These are phyloP conservation scores for Geopemphigus sp. DNA, from an alignment of 1,140 invertebrate species.

Conservation along the genomic window DNA sequence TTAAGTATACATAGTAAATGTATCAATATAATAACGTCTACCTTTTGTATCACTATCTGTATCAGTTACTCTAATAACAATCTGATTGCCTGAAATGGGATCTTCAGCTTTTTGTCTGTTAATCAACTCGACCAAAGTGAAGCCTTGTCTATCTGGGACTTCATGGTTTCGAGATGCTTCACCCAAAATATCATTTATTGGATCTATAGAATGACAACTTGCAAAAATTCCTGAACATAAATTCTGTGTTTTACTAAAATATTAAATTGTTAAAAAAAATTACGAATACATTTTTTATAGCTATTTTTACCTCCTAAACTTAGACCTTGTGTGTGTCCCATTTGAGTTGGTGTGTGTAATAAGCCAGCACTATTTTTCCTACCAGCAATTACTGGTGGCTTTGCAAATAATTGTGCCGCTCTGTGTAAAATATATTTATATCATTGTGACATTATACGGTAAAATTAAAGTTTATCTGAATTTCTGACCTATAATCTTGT, in stretches of 20 bases:
- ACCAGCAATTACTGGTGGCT: constrained; percentile 40
- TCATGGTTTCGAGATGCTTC: constrained; percentile 17
- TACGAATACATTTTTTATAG: constrained; percentile 9
- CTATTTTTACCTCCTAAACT: constrained; percentile 55
- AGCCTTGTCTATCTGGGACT: constrained; percentile 14
- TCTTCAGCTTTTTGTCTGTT: constrained; percentile 38
- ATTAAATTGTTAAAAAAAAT: background rate
- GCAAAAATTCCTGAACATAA: constrained; percentile 36
- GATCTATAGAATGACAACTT: constrained; percentile 47
- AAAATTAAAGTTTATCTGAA: constrained; percentile 7
- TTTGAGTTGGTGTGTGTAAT: constrained; percentile 50
- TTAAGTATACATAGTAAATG: background rate
- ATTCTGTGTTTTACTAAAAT: background rate
- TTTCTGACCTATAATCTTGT: constrained; percentile 60
- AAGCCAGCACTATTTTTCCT: constrained; percentile 51
- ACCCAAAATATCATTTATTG: constrained; percentile 44
- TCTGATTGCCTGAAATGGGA: constrained; percentile 55
- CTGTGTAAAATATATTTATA: constrained; percentile 53
- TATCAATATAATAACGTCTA: background rate
- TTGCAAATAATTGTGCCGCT: constrained; percentile 59
- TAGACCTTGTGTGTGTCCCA: constrained; percentile 56
- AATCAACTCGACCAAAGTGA: background rate
- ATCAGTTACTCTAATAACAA: constrained; percentile 58
- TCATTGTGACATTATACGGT: background rate
- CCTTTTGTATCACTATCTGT: constrained; percentile 55